Base-by-base conservation (phyloP, 2,113 vertebrate genomes). In the Gorsachius goisagi region DNA sequence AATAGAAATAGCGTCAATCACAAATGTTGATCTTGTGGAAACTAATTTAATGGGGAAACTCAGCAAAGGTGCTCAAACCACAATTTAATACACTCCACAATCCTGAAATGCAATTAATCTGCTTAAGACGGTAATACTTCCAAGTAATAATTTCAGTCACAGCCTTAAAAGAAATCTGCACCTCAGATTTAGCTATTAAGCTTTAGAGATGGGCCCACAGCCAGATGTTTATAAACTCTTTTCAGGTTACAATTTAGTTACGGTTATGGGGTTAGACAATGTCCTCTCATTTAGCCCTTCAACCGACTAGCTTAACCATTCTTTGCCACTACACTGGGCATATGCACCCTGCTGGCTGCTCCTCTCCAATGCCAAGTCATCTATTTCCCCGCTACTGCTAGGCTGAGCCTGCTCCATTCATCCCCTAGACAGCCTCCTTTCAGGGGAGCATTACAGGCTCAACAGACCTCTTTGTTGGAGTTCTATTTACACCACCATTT, bases 231-330 rank as follows among this genome's bases (percentile, higher is more conserved):
- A 96, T 96, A 73, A 96, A 96, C 95, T 93, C 97, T 96, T 97
- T 97, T 97, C 95, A 97, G 88, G 92, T 96, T 97, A 88, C 96
- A 21, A 73, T 97, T 97, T 97, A 96, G 97, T 96, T 97, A 97
- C 91, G 95, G 95, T 95, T 96, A 90, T 84, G 39, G 96, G 84
- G 95, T 95, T 96, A 96, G 97, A 97, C 97, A 97, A 97, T 97
- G 85, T 91, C 9, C 77, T 95, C 95, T 95, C 97, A 95, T 97
- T 97, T 96, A 97, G 94, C 92, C 71, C 94, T 93, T 93, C 95
- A 97, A 92, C 89, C 87, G 95, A 97, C 93, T 92, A 96, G 95
- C 94, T 97, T 96, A 95, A 95, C 97, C 89, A 96, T 96, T 97
- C 95, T 97, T 82, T 96, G 97, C 77, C 91, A 28, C 85, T 86